Base-by-base conservation (phyloP, 1,140 invertebrate genomes). In the Magallana angulata region DNA sequence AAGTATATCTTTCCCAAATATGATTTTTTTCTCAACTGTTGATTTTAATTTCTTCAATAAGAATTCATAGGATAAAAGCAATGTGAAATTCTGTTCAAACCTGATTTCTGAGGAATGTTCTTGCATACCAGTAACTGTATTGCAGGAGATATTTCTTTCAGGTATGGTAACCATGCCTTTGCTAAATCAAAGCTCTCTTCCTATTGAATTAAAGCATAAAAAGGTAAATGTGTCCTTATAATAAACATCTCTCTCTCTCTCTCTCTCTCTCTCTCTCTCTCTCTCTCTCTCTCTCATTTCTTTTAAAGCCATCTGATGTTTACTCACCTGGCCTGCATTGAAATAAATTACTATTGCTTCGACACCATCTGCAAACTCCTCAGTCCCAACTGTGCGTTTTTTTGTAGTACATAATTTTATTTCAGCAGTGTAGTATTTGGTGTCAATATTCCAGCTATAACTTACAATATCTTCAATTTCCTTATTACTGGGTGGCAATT, bases 351-450 rank as follows among this genome's bases (percentile, higher is more conserved):
- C 94, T 62, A 96, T 91, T 18, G 96, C 96, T 91, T 96, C 95
- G n/a, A 96, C 94, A 88, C 92, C 91, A 16, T 96, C 92, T 11
- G 95, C 94, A 94, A 96, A 96, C 9, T 93, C 87, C 89, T 94
- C 83, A 88, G 95, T 93, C 64, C 95, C 94, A 85, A 95, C 92
- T 1, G 94, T 93, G 90, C 95, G 94, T 57, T 94, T 93, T 88
- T 95, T 91, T n/a, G 96, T 93, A 0, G 93, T 87, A 91, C 96
- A 96, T 7, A 97, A 87, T 57, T 95, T 90, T 60, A 97, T 94
- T 92, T 96, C 95, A 48, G 96, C 95, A 84, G 95, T 95, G 88
- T 97, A 97, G 95, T 97, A 97, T 92, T 97, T 97, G 57, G 96
- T 97, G 64, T 96, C 95, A 86, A 97, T 96, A 85, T 96, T 92